Base-by-base conservation (phyloP, 2,113 vertebrate genomes). In the Ailuropoda melanoleuca region DNA sequence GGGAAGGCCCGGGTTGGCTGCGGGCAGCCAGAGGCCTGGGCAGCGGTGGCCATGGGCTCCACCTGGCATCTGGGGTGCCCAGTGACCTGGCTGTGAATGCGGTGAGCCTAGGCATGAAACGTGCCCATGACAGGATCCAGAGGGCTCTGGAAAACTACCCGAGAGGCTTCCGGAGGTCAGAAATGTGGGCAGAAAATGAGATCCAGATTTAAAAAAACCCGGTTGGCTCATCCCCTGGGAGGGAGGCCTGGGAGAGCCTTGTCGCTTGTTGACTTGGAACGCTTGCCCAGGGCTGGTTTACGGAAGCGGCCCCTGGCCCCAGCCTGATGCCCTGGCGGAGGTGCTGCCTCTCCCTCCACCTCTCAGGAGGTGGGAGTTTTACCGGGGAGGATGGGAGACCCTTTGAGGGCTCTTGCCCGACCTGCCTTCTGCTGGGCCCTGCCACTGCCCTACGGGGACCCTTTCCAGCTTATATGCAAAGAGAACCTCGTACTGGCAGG, bases 281-380 rank as follows among this genome's bases (percentile, higher is more conserved):
- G 43, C 80, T 55, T 15, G 0, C 19, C 37, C 34, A 7, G 34
- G 68, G 62, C 55, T 10, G 39, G 8, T 56, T 14, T 6, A 0
- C 4, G 43, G 66, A 24, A 21, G 89, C 26, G 14, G 50, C 23
- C 31, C 86, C 37, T 6, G 10, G 8, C 23, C 64, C 80, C 55
- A 0, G 31, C 64, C 26, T 0, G n/a, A 2, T 0, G 0, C 12
- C 48, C 78, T 0, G 4, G 9, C 1, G 43, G 43, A 7, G 2
- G 55, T 11, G 55, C 46, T 8, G 13, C 3, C 90, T 5, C 46
- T 37, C 43, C 46, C 17, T 29, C 10, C 1, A 0, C 55, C 48
- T 53, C 34, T 8, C 2, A 4, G 64, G 37, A 43, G 19, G 14
- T 1, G 2, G 48, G 29, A 26, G 37, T 31, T 21, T 15, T 37